phyloP scores from a whole-genome alignment of 2,888 invertebrate genomes.

The Adela reaumurella region DNA sequence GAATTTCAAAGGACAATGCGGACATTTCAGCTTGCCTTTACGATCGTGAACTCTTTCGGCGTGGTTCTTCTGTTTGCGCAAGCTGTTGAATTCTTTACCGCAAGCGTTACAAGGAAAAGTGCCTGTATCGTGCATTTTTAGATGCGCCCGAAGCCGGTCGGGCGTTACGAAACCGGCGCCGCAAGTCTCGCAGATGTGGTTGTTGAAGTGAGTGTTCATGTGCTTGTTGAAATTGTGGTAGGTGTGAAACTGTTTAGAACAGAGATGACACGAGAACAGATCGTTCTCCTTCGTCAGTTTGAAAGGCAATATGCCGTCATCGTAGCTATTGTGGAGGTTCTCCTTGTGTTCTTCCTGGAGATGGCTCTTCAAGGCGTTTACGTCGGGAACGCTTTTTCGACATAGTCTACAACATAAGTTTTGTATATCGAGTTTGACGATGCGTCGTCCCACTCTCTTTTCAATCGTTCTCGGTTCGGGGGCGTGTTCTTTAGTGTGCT shows the following conservation, averaged over 20 bases:
- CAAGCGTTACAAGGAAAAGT: slow-evolving; percentile 13
- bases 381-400: slow-evolving; percentile 12
- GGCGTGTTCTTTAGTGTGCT: slow-evolving; percentile 21
- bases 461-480: slow-evolving; percentile 16
- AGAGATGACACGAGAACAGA: slow-evolving; percentile 16
- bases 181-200: slow-evolving; percentile 23
- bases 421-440: slow-evolving; percentile 27
- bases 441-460: slow-evolving; percentile 20
- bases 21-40: slow-evolving; percentile 11
- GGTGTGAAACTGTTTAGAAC: slow-evolving; percentile 19
- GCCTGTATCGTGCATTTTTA: slow-evolving; percentile 12
- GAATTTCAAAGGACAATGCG: slow-evolving; percentile 19
- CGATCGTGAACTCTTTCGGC: slow-evolving; percentile 10
- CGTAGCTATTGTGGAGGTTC: background rate
- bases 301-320: slow-evolving; percentile 6
- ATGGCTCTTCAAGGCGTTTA: background rate
- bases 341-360: slow-evolving; percentile 35
- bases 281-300: slow-evolving; percentile 11
- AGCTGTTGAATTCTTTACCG: slow-evolving; percentile 9
- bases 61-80: slow-evolving; percentile 14
- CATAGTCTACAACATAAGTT: slow-evolving; percentile 20
- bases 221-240: slow-evolving; percentile 33
- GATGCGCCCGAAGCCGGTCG: slow-evolving; percentile 12
- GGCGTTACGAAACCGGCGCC: slow-evolving; percentile 14
- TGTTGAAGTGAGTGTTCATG: slow-evolving; percentile 31